Evolutionary conservation across 2,888 invertebrate genomes (phyloP).

Genomic region (Anaspis maculata): DNA sequence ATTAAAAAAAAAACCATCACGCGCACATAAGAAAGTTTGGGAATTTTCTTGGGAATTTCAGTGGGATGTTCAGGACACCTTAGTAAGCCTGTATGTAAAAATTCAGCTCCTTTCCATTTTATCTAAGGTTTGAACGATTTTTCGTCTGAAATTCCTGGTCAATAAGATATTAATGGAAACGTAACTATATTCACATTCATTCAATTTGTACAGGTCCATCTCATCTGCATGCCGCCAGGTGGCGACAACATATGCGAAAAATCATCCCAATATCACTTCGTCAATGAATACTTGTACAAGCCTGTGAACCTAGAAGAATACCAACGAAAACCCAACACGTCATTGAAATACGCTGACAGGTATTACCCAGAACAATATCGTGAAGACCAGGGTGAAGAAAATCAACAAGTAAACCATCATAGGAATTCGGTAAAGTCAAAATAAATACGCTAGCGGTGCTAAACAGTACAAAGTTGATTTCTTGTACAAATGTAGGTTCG

Average conservation of each 20-base stretch:
- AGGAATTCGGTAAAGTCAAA: slow-evolving; percentile 36
- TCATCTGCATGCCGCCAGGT: slow-evolving; percentile 88
- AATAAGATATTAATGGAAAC: no score
- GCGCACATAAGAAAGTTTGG: no score
- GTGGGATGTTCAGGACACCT: no score
- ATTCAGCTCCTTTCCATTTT: no score
- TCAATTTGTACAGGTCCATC: slow-evolving; percentile 69
- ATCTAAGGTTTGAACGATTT: no score
- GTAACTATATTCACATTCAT: no score
- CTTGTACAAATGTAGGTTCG: slow-evolving; percentile 21
- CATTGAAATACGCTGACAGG: slow-evolving; percentile 70
- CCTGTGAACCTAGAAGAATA: slow-evolving; percentile 79
- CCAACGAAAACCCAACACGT: slow-evolving; percentile 70
- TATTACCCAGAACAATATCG: slow-evolving; percentile 76
- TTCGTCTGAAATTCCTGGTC: no score
- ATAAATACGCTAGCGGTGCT: no score
- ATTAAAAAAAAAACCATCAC: no score
- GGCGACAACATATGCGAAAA: slow-evolving; percentile 84
- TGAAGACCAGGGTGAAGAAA: slow-evolving; percentile 49
- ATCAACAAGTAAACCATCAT: slow-evolving; percentile 36
- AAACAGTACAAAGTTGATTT: background rate
- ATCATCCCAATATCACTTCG: slow-evolving; percentile 83
- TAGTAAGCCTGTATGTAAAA: no score
- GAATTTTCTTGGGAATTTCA: no score
- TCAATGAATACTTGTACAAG: slow-evolving; percentile 86